Conservation (phyloP, 1,140 invertebrate genomes). For the Meteorus sp. region DNA sequence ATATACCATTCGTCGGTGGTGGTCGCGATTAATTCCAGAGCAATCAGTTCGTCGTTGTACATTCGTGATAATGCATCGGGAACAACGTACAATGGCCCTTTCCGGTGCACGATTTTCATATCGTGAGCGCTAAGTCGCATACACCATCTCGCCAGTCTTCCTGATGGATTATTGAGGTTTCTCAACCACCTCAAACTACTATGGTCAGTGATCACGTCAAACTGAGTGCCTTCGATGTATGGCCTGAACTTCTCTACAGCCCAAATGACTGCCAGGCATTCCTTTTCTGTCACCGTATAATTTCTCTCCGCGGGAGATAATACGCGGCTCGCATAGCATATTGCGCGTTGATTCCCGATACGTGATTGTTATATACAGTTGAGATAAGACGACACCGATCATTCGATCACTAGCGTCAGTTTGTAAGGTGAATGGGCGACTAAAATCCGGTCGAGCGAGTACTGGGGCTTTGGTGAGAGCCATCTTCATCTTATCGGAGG, state of each 20-base stretch:
- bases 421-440: slow-evolving; percentile 28
- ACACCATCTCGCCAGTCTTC: neutral
- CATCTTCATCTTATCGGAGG: slow-evolving; percentile 3
- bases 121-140: neutral
- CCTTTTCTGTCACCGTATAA: slow-evolving; percentile 48
- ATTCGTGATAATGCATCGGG: slow-evolving; percentile 33
- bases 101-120: neutral
- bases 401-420: slow-evolving; percentile 31
- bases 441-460: slow-evolving; percentile 26
- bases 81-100: slow-evolving; percentile 24
- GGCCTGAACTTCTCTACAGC: slow-evolving; percentile 41
- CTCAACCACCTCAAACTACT: neutral
- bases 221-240: slow-evolving; percentile 46
- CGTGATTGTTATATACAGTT: too few species aligned
- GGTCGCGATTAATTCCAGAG: neutral
- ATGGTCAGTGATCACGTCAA: slow-evolving; percentile 54
- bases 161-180: neutral
- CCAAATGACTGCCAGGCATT: slow-evolving; percentile 51
- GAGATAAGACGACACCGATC: slow-evolving; percentile 30
- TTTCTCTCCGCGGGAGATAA: slow-evolving; percentile 8
- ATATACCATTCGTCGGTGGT: neutral
- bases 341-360: slow-evolving; percentile 12
- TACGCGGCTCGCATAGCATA: neutral
- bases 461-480: slow-evolving; percentile 10
- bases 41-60: neutral